A percentile compares a stretch with the other conserved stretches of the same genome.
Conservation (phyloP, 2,888 invertebrate species). For the Drosophila ustulata region DNA sequence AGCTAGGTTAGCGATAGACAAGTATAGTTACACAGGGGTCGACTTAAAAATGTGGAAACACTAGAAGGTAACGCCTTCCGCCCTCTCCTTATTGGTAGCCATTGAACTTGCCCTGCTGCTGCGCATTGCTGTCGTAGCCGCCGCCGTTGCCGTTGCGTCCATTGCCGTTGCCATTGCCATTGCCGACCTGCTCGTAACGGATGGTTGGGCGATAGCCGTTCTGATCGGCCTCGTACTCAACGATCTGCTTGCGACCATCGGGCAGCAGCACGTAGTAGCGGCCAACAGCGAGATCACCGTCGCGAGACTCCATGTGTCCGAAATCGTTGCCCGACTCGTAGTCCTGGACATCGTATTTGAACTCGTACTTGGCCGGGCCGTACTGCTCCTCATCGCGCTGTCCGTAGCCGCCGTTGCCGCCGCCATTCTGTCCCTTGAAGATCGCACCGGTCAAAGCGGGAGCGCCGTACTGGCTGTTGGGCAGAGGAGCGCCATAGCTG, state of each 20-base stretch:
- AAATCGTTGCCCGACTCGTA: conserved; percentile 88
- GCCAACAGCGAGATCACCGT: conserved; percentile 88
- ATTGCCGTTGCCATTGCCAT: conserved; percentile 68
- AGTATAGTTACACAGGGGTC: conserved; percentile 62
- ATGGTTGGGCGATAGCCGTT: conserved; percentile 89
- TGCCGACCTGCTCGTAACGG: conserved; percentile 88
- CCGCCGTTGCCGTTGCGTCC: conserved; percentile 70
- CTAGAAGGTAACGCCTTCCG: conserved; percentile 47
- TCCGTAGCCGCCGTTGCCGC: conserved; percentile 58
- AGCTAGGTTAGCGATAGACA: conserved; percentile 59
- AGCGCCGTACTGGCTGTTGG: conserved; percentile 86
- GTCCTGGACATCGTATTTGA: conserved; percentile 89
- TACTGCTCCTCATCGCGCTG: conserved; percentile 84
- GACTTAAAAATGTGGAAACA: conserved; percentile 59
- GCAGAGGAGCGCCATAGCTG: conserved; percentile 73
- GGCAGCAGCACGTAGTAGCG: conserved; percentile 89
- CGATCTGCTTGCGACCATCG: conserved; percentile 90
- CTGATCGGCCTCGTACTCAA: conserved; percentile 89
- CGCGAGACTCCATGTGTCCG: conserved; percentile 88
- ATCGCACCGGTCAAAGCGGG: conserved; percentile 86
- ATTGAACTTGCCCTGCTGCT: conserved; percentile 78
- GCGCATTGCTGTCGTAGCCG: conserved; percentile 81
- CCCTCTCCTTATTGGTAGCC: conserved; percentile 77
- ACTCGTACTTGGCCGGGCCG: conserved; percentile 90
- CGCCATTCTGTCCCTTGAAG: conserved; percentile 82